These are phyloP conservation scores for Theristus sp. DNA, from an alignment of 2,888 invertebrate genomes.

Conservation along the genomic window DNA sequence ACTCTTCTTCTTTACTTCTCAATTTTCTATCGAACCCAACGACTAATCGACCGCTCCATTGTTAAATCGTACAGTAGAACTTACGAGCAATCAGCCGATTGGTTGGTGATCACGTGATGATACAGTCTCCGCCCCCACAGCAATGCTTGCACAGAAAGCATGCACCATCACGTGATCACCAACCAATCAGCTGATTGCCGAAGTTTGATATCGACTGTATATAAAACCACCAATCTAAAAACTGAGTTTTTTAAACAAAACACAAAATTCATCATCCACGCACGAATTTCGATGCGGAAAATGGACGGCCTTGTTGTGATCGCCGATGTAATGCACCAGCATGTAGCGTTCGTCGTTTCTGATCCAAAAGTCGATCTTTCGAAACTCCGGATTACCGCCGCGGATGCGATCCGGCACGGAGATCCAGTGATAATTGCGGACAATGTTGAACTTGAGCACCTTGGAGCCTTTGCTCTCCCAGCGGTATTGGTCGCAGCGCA, in stretches of 20 bases:
- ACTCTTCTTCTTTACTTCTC: no score
- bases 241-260: background rate
- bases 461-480: background rate
- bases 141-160: no score
- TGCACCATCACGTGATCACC: no score
- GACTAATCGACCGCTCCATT: no score
- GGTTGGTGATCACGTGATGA: no score
- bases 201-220: no score
- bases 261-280: background rate
- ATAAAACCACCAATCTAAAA: background rate
- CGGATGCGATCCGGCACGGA: background rate
- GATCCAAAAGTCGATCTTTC: background rate
- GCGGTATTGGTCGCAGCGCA: background rate
- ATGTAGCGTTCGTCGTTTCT: background rate
- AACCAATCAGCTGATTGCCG: no score
- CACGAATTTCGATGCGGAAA: background rate
- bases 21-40: no score
- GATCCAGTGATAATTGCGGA: background rate
- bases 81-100: no score
- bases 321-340: background rate
- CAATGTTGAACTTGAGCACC: background rate
- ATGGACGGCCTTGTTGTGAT: background rate
- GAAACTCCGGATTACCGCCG: background rate
- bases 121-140: no score
- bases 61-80: no score